These are phyloP conservation scores for Cistogaster globosa DNA, from an alignment of 2,888 invertebrate species.

Conservation along the genomic window DNA sequence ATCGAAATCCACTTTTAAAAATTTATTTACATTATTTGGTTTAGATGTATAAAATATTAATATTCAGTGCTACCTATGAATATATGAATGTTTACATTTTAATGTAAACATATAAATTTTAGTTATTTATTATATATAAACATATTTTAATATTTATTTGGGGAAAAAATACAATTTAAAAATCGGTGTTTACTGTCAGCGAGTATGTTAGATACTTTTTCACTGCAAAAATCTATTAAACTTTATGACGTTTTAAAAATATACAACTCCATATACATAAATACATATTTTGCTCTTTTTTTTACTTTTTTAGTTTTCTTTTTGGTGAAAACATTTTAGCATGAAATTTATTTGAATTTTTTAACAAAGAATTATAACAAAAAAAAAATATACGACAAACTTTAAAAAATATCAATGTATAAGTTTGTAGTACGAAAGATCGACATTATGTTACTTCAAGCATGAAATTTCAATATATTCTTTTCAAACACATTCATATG, in stretches of 20 bases:
- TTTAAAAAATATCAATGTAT: neutral
- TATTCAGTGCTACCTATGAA: neutral
- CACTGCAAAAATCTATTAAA: conserved; percentile 57
- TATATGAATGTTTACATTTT: neutral
- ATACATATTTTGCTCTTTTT: neutral
- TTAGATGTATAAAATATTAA: neutral
- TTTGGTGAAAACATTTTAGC: conserved; percentile 33
- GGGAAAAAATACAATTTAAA: neutral
- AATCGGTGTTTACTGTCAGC: conserved; percentile 54
- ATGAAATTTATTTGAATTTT: conserved; percentile 53
- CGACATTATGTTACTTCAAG: conserved; percentile 29
- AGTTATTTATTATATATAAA: no score
- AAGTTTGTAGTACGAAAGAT: conserved; percentile 17
- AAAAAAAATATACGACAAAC: neutral
- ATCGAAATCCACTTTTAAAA: neutral
- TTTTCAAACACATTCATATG: neutral
- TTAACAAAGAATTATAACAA: neutral
- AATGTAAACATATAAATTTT: neutral
- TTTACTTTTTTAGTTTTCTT: neutral
- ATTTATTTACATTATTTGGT: neutral
- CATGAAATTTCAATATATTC: conserved; percentile 3
- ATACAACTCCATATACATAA: neutral
- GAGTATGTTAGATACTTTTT: conserved; percentile 36
- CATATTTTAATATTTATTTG: neutral
- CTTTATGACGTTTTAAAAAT: conserved; percentile 56